Evolutionary conservation across 2,888 invertebrate species (phyloP), one percentile per base, ranked within the genome.

Genomic region (Cryptocephalus primarius): DNA sequence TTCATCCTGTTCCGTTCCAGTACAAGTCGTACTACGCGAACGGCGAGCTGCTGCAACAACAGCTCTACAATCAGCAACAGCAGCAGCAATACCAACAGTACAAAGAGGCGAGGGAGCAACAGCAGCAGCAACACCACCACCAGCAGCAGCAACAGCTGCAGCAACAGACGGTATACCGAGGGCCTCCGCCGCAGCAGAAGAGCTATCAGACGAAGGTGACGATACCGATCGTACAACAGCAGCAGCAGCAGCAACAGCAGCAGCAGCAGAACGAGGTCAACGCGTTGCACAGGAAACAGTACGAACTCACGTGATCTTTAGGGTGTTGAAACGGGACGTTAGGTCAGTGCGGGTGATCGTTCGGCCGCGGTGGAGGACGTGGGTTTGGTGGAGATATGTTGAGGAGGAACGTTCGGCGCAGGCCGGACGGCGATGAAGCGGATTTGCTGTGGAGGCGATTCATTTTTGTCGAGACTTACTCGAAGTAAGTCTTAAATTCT

Each of bases 11-110:
- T 22, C 33, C 38, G 33, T 48, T 48, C 14, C 36, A 51, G 51
- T 48, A 49, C 42, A 57, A 53, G 46, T 45, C 53, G n/a, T 47
- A 55, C 8, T 65, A 57, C 48, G 58, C 59, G 43, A 68, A 68
- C 47, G 67, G 68, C 6, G 68, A 68, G 39, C 53, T 68, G 31
- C 53, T 64, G 4, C 67, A 68, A 50, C 66, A 66, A 49, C 67
- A 68, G 50, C 56, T 62, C 33, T 65, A 65, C 53, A 62, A 59
- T 45, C 65, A 65, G 10, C 63, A 65, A 49, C 66, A 65, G 51
- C 52, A 55, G 38, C 42, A 49, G 8, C 55, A 62, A 47, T 66
- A 67, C 44, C 62, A 63, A 46, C 65, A 66, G 46, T 65, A 66
- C 42, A 62, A 64, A 43, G 40, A 10, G 22, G 13, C 11, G 6